These are phyloP conservation scores for Cervus canadensis DNA, from an alignment of 2,113 vertebrate genomes.

Conservation along the genomic window DNA sequence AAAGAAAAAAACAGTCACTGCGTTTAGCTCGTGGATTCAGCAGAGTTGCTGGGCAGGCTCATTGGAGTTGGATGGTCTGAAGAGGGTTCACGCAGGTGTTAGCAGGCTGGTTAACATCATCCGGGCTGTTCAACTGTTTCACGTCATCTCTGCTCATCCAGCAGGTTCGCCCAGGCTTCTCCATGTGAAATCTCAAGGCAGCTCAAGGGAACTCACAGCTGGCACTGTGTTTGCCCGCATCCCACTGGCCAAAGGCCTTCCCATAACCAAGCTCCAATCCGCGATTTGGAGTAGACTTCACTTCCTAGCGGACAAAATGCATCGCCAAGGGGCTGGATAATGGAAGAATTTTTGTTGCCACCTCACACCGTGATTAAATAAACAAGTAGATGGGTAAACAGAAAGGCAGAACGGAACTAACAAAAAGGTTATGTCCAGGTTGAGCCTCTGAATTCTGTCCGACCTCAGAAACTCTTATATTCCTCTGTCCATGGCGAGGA, in stretches of 20 bases:
- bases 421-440: background rate
- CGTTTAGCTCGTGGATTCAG: background rate
- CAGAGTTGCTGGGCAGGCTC: background rate
- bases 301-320: background rate
- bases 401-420: background rate
- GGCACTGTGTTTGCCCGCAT: rapidly evolving
- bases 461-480: background rate
- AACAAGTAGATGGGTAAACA: no score
- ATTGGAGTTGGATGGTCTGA: background rate
- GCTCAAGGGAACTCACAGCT: background rate
- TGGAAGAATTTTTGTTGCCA: background rate
- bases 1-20: background rate
- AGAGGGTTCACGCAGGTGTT: no score
- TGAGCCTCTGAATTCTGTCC: background rate
- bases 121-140: background rate
- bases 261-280: background rate
- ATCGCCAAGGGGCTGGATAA: rapidly evolving
- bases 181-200: rapidly evolving
- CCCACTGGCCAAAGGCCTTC: background rate
- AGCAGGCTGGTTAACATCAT: background rate
- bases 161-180: background rate
- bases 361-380: rapidly evolving
- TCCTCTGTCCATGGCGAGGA: background rate
- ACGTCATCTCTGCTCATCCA: background rate
- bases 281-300: background rate